Percentiles rank a stretch among this genome's conserved stretches.
Conservation (phyloP, 2,888 invertebrate genomes). For the Morpho helenor region DNA sequence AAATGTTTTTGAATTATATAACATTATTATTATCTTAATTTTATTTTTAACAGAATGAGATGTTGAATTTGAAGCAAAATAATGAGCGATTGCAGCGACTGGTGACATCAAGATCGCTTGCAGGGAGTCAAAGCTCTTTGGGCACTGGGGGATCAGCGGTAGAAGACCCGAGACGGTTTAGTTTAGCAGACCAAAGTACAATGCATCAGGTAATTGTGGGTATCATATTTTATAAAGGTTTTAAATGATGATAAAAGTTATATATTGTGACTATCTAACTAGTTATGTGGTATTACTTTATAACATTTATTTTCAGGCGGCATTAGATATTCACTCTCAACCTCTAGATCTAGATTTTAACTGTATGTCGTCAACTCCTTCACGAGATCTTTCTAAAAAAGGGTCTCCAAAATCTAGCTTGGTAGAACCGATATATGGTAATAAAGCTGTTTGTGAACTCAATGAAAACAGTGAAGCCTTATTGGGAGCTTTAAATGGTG, state of each 20-base stretch:
- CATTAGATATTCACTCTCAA: constrained; percentile 68
- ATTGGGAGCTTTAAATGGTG: constrained; percentile 60
- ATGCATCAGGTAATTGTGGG: constrained; percentile 62
- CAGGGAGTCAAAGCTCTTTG: constrained; percentile 81
- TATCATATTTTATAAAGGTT: neutral
- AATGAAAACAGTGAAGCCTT: constrained; percentile 64
- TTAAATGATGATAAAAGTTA: neutral
- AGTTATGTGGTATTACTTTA: too few relatives aligned
- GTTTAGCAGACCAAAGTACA: constrained; percentile 77
- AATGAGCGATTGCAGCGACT: constrained; percentile 95
- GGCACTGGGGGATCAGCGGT: constrained; percentile 70
- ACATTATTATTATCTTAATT: too few relatives aligned
- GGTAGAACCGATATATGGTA: constrained; percentile 71
- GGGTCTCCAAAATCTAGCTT: constrained; percentile 65
- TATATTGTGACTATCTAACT: too few relatives aligned
- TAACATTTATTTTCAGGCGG: constrained; percentile 42
- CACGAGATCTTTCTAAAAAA: constrained; percentile 67
- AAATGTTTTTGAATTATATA: too few relatives aligned
- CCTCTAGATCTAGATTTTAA: constrained; percentile 72
- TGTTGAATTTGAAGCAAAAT: constrained; percentile 97
- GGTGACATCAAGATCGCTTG: constrained; percentile 83
- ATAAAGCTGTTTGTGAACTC: constrained; percentile 65
- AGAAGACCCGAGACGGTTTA: constrained; percentile 79
- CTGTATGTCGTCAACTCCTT: constrained; percentile 68
- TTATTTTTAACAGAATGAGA: constrained; percentile 85